Evolutionary conservation across 1,140 invertebrate genomes (phyloP), one percentile per base, ranked within the genome.

Genomic region (Mactra quadrangularis): DNA sequence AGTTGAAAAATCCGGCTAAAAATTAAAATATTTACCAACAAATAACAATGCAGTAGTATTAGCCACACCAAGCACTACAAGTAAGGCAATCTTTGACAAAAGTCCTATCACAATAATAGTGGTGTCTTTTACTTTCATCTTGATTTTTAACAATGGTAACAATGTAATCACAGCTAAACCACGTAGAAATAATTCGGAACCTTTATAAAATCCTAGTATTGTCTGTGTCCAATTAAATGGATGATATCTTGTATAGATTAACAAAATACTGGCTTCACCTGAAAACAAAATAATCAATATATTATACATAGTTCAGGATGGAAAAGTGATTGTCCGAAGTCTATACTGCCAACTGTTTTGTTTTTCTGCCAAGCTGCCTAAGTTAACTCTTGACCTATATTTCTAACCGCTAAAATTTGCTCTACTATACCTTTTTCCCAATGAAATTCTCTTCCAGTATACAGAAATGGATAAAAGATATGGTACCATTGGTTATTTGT

Each of bases 181-280:
- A 60, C 90, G 87, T 0, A 94, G 66, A 33, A 88, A 91, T 82
- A 92, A 92, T 71, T 93, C 92, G 19, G 91, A 57, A 11, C 91
- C 93, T 84, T 91, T 93, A 64, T 91, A 94, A 64, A 91, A 91
- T 2, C 91, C 92, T 84, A 92, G 94, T 6, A 84, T 89, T n/a
- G 88, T 86, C 75, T 91, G 90, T 19, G 85, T 86, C 93, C 94
- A 94, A 22, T 77, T 92, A 45, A 93, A 88, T 15, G 84, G 85
- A 4, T 79, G 71, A 25, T 75, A 64, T 27, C 71, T 76, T 13
- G 87, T 76, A 74, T 79, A 90, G 33, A 91, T 71, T 25, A 87
- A 55, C 9, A 87, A 38, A 11, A 94, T 87, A 64, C 92, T 92
- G 59, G 90, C 83, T 62, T 93, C 91, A 41, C 92, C 93, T 94